Percentiles rank a stretch among this genome's conserved stretches.
These are phyloP conservation scores for Apocheima hispidaria DNA, from an alignment of 2,888 invertebrate genomes.

Conservation along the genomic window DNA sequence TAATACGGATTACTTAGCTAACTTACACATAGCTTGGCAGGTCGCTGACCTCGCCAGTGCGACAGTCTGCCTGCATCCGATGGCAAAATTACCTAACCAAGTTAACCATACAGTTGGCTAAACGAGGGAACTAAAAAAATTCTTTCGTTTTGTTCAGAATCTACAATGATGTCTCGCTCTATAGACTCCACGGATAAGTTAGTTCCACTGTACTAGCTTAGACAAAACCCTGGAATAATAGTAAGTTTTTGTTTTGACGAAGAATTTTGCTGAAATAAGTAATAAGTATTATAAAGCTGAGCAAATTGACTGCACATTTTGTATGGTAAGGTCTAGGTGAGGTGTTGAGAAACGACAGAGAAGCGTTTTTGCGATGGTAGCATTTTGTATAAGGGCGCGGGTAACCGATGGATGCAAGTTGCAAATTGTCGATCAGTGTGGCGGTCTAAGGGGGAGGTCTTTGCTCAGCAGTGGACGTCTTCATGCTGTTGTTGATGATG, in stretches of 20 bases:
- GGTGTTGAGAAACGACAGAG: background rate
- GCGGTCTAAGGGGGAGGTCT: no score
- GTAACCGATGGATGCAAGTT: no score
- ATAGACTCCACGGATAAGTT: background rate
- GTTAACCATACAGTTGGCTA: background rate
- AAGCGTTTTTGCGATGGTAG: background rate
- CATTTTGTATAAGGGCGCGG: no score
- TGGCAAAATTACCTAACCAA: background rate
- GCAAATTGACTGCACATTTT: conserved; percentile 12
- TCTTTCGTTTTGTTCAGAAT: background rate
- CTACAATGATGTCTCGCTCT: no score
- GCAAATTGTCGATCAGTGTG: no score
- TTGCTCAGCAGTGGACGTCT: no score
- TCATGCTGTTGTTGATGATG: no score
- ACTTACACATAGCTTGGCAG: conserved; percentile 5
- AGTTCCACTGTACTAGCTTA: background rate
- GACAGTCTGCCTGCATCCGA: conserved; percentile 9
- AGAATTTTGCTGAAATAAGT: conserved; percentile 1
- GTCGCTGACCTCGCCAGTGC: conserved; percentile 2
- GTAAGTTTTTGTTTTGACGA: conserved; percentile 11
- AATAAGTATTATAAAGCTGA: conserved; percentile 9
- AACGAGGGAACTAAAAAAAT: background rate
- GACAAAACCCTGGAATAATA: background rate
- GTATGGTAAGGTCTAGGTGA: conserved; percentile 7
- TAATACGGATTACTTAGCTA: conserved; percentile 10